Evolutionary conservation across 2,113 vertebrate species (phyloP).

Genomic region (Paralichthys olivaceus): DNA sequence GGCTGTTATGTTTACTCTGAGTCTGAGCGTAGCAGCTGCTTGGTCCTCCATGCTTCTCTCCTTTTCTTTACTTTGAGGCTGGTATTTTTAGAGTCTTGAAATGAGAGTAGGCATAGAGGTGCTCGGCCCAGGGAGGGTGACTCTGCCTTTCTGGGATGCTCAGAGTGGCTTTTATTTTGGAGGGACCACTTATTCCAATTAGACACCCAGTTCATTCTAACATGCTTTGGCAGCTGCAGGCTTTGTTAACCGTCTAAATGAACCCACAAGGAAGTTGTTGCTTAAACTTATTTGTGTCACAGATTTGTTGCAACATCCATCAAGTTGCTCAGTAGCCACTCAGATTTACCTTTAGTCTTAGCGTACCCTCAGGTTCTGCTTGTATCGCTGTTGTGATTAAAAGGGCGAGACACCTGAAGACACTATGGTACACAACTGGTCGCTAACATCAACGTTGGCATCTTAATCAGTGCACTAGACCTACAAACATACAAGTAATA

Average conservation of each 20-base stretch:
- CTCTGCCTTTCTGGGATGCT: conserved; percentile 49
- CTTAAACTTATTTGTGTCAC: no score
- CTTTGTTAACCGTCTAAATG: neutral
- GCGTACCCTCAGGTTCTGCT: no score
- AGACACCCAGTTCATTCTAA: neutral
- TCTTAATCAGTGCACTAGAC: no score
- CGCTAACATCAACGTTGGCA: no score
- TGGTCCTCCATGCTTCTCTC: conserved; percentile 28
- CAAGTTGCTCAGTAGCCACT: no score
- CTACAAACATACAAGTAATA: no score
- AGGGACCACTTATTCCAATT: neutral
- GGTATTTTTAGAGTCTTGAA: conserved; percentile 79
- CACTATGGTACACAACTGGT: no score
- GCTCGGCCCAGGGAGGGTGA: conserved; percentile 31
- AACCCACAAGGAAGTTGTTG: neutral
- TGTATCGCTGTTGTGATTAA: no score
- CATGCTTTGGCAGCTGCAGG: neutral
- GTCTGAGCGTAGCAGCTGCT: conserved; percentile 53
- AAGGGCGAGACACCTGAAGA: no score
- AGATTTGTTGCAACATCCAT: no score
- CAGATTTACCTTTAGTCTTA: no score
- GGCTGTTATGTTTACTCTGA: conserved; percentile 44
- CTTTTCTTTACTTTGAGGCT: conserved; percentile 44
- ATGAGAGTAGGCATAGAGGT: conserved; percentile 60
- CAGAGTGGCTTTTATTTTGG: neutral